Percentiles rank a stretch among this genome's conserved stretches.
phyloP scores from a whole-genome alignment of 2,113 vertebrate species.

The Microcebus ravelobensis region DNA sequence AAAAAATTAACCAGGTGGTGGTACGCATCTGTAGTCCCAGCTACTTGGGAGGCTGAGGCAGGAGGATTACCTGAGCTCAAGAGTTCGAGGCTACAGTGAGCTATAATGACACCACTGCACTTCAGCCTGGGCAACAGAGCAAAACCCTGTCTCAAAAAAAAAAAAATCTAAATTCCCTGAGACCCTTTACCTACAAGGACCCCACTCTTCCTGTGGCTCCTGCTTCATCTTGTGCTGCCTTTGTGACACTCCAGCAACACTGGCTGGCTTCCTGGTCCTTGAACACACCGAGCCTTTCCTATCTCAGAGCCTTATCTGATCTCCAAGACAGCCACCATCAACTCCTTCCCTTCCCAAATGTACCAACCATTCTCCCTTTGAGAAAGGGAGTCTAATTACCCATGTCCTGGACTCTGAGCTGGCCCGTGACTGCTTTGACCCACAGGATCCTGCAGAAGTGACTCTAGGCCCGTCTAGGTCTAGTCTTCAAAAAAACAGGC shows the following conservation, averaged over 20 bases:
- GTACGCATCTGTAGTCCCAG: not conserved
- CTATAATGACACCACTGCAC: not conserved
- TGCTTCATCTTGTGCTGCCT: not conserved
- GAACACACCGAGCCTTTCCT: not conserved
- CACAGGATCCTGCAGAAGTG: not conserved
- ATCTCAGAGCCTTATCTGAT: not conserved
- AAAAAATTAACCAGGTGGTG: not conserved
- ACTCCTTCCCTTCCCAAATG: not conserved
- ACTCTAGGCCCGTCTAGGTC: not conserved
- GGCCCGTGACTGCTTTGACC: not conserved
- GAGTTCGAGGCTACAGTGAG: not conserved
- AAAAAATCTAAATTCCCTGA: not conserved
- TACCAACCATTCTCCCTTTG: not conserved
- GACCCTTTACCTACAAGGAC: not conserved
- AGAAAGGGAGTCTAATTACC: not conserved
- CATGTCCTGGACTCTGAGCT: not conserved
- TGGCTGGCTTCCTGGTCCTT: not conserved
- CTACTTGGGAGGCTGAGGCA: not conserved
- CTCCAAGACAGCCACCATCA: not conserved
- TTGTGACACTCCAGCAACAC: not conserved
- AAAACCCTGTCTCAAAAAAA: not conserved
- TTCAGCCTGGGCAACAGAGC: not conserved
- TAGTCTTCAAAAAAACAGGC: not conserved
- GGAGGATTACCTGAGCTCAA: not conserved
- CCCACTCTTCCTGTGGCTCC: not conserved